Percentiles rank a stretch among this genome's conserved stretches.
Evolutionary conservation across 2,888 invertebrate genomes (phyloP).

Genomic region (Dasysyrphus tricinctus): DNA sequence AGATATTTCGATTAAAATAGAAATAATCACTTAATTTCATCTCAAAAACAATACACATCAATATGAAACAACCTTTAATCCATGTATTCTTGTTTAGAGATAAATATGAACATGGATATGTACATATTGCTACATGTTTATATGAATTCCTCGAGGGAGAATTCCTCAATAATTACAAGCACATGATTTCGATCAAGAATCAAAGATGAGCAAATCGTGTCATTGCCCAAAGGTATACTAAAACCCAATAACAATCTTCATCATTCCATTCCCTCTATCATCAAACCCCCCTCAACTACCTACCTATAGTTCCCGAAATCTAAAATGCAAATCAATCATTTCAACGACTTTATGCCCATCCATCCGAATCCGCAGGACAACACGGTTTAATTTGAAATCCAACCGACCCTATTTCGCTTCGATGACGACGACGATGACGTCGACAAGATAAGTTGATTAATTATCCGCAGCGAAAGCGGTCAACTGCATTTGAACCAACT

Average conservation of each 20-base stretch:
- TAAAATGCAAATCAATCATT: constrained; percentile 73
- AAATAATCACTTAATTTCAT: constrained; percentile 20
- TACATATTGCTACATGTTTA: not conserved
- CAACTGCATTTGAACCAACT: constrained; percentile 40
- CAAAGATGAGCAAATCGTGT: constrained; percentile 41
- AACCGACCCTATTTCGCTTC: constrained; percentile 14
- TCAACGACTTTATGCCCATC: constrained; percentile 33
- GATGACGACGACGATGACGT: not conserved
- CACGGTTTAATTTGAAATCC: not conserved
- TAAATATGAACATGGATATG: not conserved
- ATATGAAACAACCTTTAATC: not conserved
- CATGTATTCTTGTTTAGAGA: not conserved
- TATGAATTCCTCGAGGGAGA: constrained; percentile 2
- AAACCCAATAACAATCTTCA: not conserved
- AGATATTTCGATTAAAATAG: constrained; percentile 5
- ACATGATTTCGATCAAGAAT: constrained; percentile 39
- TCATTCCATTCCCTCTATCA: not conserved
- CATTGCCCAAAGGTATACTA: constrained; percentile 28
- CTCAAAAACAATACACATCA: constrained; percentile 6
- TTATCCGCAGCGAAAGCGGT: constrained; percentile 73
- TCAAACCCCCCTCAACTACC: not conserved
- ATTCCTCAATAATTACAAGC: constrained; percentile 47
- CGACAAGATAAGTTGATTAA: constrained; percentile 69
- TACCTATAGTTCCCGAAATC: constrained; percentile 25
- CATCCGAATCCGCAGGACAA: not conserved